phyloP scores from a whole-genome alignment of 2,113 vertebrate genomes.

The Anhinga anhinga region DNA sequence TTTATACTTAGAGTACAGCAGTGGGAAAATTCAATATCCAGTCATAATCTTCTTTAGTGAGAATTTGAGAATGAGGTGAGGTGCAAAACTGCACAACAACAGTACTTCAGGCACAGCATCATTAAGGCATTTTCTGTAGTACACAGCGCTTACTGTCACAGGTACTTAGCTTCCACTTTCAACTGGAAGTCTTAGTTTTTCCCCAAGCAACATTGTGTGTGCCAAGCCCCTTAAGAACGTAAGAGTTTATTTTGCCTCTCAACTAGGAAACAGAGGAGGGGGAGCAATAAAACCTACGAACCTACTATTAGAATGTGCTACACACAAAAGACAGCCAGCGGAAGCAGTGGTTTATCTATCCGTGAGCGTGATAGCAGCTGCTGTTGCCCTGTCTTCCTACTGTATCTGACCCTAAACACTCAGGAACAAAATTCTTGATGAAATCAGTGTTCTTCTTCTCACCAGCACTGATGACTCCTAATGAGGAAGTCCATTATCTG shows the following conservation, averaged over 20 bases:
- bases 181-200: background rate
- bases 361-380: fast-evolving
- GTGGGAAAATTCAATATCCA: background rate
- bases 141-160: background rate
- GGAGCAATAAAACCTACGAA: background rate
- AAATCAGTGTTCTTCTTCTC: background rate
- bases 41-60: background rate
- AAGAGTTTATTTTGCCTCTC: background rate
- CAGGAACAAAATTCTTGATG: background rate
- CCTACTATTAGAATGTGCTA: background rate
- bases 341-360: background rate
- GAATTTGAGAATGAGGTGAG: background rate
- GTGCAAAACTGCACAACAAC: background rate
- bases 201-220: background rate
- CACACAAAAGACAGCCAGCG: background rate
- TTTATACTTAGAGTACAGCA: background rate
- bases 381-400: background rate
- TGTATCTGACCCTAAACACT: background rate
- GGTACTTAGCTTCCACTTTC: background rate
- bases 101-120: background rate
- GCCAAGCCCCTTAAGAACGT: background rate
- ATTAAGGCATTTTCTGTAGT: background rate
- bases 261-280: background rate
- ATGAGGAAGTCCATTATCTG: background rate
- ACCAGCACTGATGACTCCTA: background rate